Percentiles rank a stretch among this genome's conserved stretches.
phyloP scores from a whole-genome alignment of 2,797 vertebrate genomes.

The Chrosomus eos region DNA sequence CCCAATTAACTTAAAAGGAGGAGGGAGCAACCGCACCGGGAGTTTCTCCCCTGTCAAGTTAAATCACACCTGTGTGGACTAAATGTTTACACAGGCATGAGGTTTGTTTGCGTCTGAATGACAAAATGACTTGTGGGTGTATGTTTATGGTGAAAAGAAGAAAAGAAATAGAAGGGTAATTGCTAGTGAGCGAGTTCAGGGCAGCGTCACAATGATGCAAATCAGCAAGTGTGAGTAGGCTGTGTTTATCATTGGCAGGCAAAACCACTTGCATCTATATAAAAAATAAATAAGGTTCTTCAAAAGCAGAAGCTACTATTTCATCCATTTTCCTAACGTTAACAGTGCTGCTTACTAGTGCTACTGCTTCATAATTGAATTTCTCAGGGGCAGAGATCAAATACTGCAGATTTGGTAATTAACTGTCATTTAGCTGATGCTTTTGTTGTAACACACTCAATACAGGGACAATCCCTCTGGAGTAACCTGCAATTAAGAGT shows the following conservation, averaged over 20 bases:
- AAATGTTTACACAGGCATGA: conserved; percentile 62
- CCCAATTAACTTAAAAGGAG: conserved; percentile 55
- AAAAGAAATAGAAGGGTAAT: conserved; percentile 38
- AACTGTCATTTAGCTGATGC: conserved; percentile 35
- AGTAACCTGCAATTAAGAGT: conserved; percentile 24
- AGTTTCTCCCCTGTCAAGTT: conserved; percentile 53
- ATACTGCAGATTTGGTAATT: conserved; percentile 44
- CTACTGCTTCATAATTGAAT: conserved; percentile 35
- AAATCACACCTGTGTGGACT: conserved; percentile 61
- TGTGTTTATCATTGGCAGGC: conserved; percentile 37
- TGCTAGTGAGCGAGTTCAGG: conserved; percentile 45
- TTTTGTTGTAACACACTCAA: conserved; percentile 32
- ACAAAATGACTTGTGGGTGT: conserved; percentile 50
- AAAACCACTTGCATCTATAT: conserved; percentile 22
- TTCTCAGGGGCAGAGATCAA: conserved; percentile 46
- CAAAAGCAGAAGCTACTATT: conserved; percentile 13
- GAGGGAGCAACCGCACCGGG: conserved; percentile 24
- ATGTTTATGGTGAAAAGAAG: conserved; percentile 25
- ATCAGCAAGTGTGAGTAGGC: conserved; percentile 34
- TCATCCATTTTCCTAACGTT: conserved; percentile 14
- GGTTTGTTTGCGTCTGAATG: conserved; percentile 27
- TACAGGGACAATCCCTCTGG: neutral
- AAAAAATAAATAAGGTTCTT: conserved; percentile 31
- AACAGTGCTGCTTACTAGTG: neutral
- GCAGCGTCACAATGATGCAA: conserved; percentile 42